These are phyloP conservation scores for Agelas oroides DNA, from an alignment of 37 sponge, comb jelly and placozoan genomes.

Conservation along the genomic window DNA sequence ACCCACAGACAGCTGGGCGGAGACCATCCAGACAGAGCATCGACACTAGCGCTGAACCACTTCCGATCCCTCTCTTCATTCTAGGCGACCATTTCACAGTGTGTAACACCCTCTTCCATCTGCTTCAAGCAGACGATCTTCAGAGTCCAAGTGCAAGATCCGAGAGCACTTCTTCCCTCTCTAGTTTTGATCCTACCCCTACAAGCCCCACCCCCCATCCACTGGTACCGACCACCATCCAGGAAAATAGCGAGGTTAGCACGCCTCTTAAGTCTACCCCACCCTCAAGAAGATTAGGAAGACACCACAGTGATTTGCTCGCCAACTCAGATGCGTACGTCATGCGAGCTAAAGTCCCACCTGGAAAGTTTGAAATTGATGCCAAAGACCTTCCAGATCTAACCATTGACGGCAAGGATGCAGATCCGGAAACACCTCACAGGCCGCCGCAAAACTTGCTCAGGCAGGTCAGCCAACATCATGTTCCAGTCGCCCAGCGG, in stretches of 20 bases:
- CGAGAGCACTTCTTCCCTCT: background rate
- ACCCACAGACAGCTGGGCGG: background rate
- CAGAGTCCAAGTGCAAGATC: constrained; percentile 3
- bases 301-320: background rate
- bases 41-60: background rate
- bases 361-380: too few species aligned
- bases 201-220: background rate
- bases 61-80: constrained; percentile 53
- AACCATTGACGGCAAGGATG: too few species aligned
- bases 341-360: constrained; percentile 3
- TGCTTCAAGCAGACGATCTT: constrained; percentile 8
- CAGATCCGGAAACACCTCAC: too few species aligned
- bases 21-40: background rate
- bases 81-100: constrained; percentile 44
- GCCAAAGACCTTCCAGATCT: too few species aligned
- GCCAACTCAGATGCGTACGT: constrained; percentile 9
- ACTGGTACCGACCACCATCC: constrained; percentile 1
- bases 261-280: background rate
- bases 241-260: background rate
- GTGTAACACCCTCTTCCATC: constrained; percentile 25
- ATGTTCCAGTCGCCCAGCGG: background rate
- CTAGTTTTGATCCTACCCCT: background rate
- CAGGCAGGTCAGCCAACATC: background rate
- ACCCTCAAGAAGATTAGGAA: too few species aligned
- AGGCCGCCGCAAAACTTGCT: background rate